Percentiles rank a stretch among this genome's conserved stretches.
Conservation (phyloP, 2,888 invertebrate genomes). For the Scaptomyza flava region DNA sequence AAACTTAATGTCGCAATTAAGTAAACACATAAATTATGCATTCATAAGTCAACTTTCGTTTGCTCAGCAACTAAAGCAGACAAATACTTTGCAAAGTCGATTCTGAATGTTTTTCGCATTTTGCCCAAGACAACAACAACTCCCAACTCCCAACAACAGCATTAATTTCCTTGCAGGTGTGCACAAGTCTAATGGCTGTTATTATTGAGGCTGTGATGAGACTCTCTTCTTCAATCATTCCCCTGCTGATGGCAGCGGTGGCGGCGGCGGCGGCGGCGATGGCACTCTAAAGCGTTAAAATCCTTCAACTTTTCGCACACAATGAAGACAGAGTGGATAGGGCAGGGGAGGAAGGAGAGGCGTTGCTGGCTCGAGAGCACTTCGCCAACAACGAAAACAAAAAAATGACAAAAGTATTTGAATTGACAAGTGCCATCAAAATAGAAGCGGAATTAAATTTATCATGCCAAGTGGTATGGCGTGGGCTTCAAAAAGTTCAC, state of each 20-base stretch:
- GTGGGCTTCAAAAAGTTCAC: constrained; percentile 14
- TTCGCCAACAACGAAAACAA: constrained; percentile 62
- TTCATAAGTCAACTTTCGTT: constrained; percentile 19
- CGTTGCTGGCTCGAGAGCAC: constrained; percentile 61
- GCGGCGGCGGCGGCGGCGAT: constrained; percentile 5
- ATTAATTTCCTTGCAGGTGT: constrained; percentile 75
- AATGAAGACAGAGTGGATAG: constrained; percentile 20
- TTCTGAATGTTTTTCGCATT: constrained; percentile 13
- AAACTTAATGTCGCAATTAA: constrained; percentile 5
- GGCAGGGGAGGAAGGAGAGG: constrained; percentile 26
- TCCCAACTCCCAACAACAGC: constrained; percentile 26
- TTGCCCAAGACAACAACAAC: background rate
- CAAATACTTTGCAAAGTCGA: constrained; percentile 20
- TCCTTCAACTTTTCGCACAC: constrained; percentile 77
- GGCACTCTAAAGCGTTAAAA: constrained; percentile 71
- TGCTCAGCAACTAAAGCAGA: constrained; percentile 9
- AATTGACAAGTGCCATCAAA: constrained; percentile 81
- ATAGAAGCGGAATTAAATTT: constrained; percentile 81
- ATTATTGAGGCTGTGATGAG: constrained; percentile 41
- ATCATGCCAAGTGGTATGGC: constrained; percentile 68
- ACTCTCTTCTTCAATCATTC: background rate
- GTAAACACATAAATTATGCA: constrained; percentile 24
- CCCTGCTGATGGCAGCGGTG: background rate
- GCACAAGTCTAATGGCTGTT: constrained; percentile 54
- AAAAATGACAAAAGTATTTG: constrained; percentile 77